phyloP scores from a whole-genome alignment of 2,113 vertebrate species.

The Psittacula cyanocephala region DNA sequence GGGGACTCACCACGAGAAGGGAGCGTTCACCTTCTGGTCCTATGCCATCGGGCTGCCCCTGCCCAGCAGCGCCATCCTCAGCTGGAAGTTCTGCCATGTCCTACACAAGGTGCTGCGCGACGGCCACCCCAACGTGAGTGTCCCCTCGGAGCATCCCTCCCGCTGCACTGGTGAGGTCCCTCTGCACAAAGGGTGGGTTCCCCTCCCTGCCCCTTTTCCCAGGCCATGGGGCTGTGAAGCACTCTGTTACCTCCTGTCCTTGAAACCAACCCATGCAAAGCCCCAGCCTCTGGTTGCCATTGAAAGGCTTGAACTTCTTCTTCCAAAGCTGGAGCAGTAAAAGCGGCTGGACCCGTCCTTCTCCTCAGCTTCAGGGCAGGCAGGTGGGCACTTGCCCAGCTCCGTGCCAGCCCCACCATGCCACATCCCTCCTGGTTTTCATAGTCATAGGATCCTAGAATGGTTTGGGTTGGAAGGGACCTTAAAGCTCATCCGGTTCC shows the following conservation, averaged over 20 bases:
- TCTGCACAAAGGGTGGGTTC: not conserved
- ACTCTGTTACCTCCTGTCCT: not conserved
- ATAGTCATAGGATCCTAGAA: not conserved
- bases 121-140: conserved; percentile 92
- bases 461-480: not conserved
- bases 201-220: not conserved
- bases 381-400: accelerated
- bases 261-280: not conserved
- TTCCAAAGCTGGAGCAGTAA: not conserved
- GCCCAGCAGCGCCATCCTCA: conserved; percentile 90
- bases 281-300: accelerated
- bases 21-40: conserved; percentile 97
- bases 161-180: accelerated
- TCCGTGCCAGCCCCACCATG: accelerated
- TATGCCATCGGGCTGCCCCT: conserved; percentile 92
- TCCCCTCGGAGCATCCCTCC: accelerated
- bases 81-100: conserved; percentile 98
- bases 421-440: accelerated
- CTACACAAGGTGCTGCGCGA: conserved; percentile 95
- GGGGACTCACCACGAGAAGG: conserved; percentile 95
- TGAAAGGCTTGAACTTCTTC: not conserved
- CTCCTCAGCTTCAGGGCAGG: not conserved
- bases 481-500: not conserved
- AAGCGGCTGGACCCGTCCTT: not conserved
- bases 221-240: not conserved